Evolutionary conservation across 30 jellyfish, hydroid and myxozoan genomes (phyloP).

Genomic region (Mastigias papua): DNA sequence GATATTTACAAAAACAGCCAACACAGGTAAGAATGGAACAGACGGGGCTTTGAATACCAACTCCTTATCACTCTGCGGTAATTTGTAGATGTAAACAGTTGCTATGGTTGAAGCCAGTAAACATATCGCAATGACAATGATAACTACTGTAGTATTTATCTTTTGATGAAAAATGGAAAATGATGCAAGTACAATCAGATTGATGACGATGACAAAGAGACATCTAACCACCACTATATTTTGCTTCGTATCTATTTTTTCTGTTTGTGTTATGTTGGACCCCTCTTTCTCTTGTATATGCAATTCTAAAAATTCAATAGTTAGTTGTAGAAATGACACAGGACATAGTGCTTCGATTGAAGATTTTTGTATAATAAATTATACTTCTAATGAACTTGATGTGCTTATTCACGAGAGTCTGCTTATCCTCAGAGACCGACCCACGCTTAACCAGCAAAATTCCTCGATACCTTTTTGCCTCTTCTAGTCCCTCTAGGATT

Average conservation of each 20-base stretch:
- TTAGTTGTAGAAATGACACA: too few relatives aligned
- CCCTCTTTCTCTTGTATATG: neutral
- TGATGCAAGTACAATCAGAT: neutral
- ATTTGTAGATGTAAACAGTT: constrained; percentile 19
- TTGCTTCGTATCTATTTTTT: neutral
- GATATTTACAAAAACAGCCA: constrained; percentile 53
- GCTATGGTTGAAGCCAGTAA: neutral
- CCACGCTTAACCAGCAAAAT: too few relatives aligned
- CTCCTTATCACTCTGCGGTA: constrained; percentile 33
- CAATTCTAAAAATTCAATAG: too few relatives aligned
- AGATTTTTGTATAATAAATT: too few relatives aligned
- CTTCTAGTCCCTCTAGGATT: too few relatives aligned
- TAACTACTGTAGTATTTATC: neutral
- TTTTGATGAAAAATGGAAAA: constrained; percentile 3
- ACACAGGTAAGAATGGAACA: constrained; percentile 73
- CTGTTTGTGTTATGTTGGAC: neutral
- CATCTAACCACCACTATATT: neutral
- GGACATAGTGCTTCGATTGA: too few relatives aligned
- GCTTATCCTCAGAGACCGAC: too few relatives aligned
- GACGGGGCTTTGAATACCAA: constrained; percentile 59
- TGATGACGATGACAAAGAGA: neutral
- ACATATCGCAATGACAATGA: neutral
- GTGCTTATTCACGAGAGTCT: too few relatives aligned
- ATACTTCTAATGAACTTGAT: too few relatives aligned
- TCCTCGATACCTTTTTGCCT: too few relatives aligned